phyloP scores from a whole-genome alignment of 2,113 vertebrate genomes.

The Aplodontia rufa region DNA sequence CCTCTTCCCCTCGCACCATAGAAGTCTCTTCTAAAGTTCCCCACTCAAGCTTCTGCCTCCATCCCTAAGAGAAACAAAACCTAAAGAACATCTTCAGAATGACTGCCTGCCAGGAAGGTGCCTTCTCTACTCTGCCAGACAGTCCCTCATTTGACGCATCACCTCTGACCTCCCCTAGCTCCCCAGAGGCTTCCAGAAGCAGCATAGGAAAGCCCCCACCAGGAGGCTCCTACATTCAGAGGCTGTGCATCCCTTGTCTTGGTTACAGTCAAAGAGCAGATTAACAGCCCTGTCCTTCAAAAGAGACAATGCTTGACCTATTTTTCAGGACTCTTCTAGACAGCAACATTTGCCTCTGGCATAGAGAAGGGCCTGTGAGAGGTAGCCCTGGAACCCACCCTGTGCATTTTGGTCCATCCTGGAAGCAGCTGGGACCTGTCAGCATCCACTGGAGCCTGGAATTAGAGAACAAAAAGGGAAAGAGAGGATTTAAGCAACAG shows the following conservation, averaged over 20 bases:
- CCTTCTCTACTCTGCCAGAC: neutral
- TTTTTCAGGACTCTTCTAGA: neutral
- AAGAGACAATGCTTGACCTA: neutral
- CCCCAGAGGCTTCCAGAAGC: neutral
- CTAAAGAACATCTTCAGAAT: neutral
- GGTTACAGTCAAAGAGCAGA: neutral
- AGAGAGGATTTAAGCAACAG: neutral
- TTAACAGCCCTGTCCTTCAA: neutral
- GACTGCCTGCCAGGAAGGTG: neutral
- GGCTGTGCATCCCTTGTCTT: neutral
- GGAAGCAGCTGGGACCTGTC: neutral
- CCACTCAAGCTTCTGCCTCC: neutral
- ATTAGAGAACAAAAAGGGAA: neutral
- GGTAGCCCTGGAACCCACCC: neutral
- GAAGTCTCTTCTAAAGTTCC: neutral
- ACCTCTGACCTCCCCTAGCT: neutral
- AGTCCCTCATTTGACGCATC: neutral
- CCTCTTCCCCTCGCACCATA: neutral
- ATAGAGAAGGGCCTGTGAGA: neutral
- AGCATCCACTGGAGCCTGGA: neutral
- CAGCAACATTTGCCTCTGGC: neutral
- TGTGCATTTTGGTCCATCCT: neutral
- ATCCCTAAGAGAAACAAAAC: neutral
- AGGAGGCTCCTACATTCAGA: neutral
- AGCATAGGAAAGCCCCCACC: neutral